These are phyloP conservation scores for Sebastes steindachneri DNA, from an alignment of 2,797 vertebrate genomes.

Conservation along the genomic window DNA sequence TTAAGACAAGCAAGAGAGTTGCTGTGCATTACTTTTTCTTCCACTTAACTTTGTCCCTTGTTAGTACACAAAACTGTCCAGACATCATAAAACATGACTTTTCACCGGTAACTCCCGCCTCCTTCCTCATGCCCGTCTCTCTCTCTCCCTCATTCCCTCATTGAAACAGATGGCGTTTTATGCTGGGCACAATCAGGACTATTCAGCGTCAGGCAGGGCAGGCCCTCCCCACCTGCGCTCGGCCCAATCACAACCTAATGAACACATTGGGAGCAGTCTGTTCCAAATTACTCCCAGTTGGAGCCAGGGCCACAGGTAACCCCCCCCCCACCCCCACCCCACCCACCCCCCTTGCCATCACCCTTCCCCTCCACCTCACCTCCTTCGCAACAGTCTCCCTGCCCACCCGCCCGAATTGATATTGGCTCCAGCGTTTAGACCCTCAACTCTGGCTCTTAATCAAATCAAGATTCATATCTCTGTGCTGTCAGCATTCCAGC, in stretches of 20 bases:
- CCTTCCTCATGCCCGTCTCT: slow-evolving; percentile 27
- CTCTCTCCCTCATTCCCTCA: slow-evolving; percentile 54
- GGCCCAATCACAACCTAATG: slow-evolving; percentile 93
- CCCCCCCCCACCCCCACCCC: slow-evolving; percentile 39
- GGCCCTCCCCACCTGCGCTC: slow-evolving; percentile 92
- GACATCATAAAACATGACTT: slow-evolving; percentile 73
- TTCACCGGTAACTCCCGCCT: slow-evolving; percentile 58
- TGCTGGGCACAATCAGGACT: slow-evolving; percentile 92
- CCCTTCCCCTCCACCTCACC: slow-evolving; percentile 73
- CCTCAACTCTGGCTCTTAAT: slow-evolving; percentile 86
- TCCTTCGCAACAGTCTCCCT: slow-evolving; percentile 58
- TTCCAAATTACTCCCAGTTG: slow-evolving; percentile 96
- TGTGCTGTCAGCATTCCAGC: slow-evolving; percentile 79
- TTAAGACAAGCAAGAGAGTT: slow-evolving; percentile 1
- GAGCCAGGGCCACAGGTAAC: slow-evolving; percentile 90
- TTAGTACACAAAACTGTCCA: slow-evolving; percentile 60
- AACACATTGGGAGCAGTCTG: slow-evolving; percentile 95
- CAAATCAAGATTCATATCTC: slow-evolving; percentile 89
- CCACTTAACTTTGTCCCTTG: slow-evolving; percentile 19
- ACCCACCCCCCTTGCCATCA: slow-evolving; percentile 46
- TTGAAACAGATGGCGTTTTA: slow-evolving; percentile 94
- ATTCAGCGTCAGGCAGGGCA: slow-evolving; percentile 90
- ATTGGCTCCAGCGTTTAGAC: slow-evolving; percentile 66
- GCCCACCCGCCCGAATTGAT: slow-evolving; percentile 57
- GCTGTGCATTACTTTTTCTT: not conserved